Evolutionary conservation across 2,797 vertebrate genomes (phyloP).

Genomic region (Semaprochilodus insignis): DNA sequence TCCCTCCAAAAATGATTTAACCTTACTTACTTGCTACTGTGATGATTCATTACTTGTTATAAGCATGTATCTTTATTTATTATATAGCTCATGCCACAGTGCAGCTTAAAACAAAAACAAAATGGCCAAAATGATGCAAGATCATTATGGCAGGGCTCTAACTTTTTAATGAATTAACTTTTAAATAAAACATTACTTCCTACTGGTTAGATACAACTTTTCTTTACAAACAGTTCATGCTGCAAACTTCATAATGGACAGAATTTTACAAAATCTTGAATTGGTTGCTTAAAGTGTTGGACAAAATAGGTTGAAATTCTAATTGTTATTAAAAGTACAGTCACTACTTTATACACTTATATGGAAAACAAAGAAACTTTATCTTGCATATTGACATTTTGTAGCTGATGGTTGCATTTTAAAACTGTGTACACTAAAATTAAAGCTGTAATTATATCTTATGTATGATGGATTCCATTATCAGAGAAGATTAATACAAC

Average conservation of each 20-base stretch:
- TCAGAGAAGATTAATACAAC: background rate
- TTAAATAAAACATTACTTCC: background rate
- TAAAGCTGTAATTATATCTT: background rate
- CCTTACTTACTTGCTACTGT: conserved; percentile 10
- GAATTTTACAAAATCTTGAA: background rate
- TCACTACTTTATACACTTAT: background rate
- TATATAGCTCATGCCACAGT: conserved; percentile 11
- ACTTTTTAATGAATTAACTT: conserved; percentile 1
- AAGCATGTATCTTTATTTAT: conserved; percentile 35
- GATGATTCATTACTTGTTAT: conserved; percentile 28
- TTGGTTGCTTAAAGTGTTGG: too few species aligned
- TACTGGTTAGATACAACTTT: background rate
- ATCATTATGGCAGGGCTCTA: background rate
- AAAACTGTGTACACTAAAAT: background rate
- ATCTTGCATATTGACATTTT: background rate
- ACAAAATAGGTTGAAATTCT: background rate
- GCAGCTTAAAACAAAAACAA: background rate
- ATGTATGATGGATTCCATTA: background rate
- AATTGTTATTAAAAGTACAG: background rate
- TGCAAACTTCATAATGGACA: background rate
- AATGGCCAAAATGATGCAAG: background rate
- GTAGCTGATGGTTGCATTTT: background rate
- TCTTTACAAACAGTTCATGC: conserved; percentile 15
- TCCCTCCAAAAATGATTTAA: conserved; percentile 13
- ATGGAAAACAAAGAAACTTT: background rate